Evolutionary conservation across 2,888 invertebrate species (phyloP).

Genomic region (Calameuta filiformis): DNA sequence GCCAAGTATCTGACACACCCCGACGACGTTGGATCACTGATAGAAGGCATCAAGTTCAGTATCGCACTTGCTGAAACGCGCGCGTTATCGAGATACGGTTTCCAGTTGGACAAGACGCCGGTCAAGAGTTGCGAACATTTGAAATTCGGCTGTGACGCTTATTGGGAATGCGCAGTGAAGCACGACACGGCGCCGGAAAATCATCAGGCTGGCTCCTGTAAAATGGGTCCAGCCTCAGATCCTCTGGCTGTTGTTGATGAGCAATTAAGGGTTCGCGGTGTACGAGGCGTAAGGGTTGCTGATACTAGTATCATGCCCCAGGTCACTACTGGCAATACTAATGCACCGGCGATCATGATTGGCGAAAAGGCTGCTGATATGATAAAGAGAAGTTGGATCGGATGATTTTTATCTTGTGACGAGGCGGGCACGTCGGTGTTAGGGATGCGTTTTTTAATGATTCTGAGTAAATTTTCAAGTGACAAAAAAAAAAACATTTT

Average conservation of each 20-base stretch:
- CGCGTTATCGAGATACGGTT: constrained; percentile 75
- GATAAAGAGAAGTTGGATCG: constrained; percentile 65
- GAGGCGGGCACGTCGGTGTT: neutral
- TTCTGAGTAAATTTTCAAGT: neutral
- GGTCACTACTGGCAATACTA: constrained; percentile 70
- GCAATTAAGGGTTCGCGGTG: constrained; percentile 67
- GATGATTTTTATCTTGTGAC: constrained; percentile 17
- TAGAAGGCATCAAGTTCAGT: constrained; percentile 87
- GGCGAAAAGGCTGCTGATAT: constrained; percentile 70
- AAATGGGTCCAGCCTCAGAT: constrained; percentile 72
- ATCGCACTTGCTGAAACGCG: constrained; percentile 78
- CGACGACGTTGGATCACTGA: constrained; percentile 81
- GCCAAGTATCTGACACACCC: constrained; percentile 84
- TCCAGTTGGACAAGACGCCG: constrained; percentile 79
- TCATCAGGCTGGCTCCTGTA: constrained; percentile 75
- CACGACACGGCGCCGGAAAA: constrained; percentile 74
- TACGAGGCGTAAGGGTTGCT: constrained; percentile 68
- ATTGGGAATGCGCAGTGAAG: constrained; percentile 73
- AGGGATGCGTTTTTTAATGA: neutral
- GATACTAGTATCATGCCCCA: constrained; percentile 71
- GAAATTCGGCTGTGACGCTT: constrained; percentile 76
- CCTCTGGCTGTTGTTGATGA: constrained; percentile 71
- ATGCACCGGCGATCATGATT: constrained; percentile 71
- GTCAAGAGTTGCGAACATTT: constrained; percentile 80
- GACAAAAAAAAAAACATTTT: neutral